phyloP scores from a whole-genome alignment of 2,888 invertebrate species.

The Globia sparganii region DNA sequence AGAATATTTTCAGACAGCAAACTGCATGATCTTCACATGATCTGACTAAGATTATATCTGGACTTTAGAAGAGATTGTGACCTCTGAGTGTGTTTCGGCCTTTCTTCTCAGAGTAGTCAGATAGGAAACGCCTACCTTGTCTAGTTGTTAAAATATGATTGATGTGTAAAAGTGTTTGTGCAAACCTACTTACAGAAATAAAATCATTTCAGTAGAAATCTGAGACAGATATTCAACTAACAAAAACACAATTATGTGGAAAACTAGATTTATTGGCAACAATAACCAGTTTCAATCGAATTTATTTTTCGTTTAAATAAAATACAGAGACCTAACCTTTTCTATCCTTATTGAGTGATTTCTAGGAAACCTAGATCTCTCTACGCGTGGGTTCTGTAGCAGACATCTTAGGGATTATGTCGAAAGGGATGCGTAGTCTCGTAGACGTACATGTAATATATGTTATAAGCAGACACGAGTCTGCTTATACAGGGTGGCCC shows the following conservation, averaged over 20 bases:
- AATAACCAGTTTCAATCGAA: neutral
- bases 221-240: neutral
- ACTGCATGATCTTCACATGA: no score
- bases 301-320: neutral
- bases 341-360: neutral
- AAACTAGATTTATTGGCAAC: neutral
- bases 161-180: no score
- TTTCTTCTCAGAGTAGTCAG: no score
- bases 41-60: no score
- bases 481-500: neutral
- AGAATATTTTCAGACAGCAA: no score
- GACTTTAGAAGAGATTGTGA: no score
- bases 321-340: neutral
- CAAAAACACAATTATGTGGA: neutral
- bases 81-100: no score
- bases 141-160: no score
- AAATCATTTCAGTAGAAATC: no score
- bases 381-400: neutral
- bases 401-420: conserved; percentile 13
- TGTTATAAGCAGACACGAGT: neutral
- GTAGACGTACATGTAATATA: neutral
- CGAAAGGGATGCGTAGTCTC: neutral
- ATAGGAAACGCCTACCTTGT: no score
- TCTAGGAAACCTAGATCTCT: neutral
- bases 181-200: no score